Evolutionary conservation across 2,797 vertebrate species (phyloP), one percentile per base, ranked within the genome.

Genomic region (Semotilus atromaculatus): DNA sequence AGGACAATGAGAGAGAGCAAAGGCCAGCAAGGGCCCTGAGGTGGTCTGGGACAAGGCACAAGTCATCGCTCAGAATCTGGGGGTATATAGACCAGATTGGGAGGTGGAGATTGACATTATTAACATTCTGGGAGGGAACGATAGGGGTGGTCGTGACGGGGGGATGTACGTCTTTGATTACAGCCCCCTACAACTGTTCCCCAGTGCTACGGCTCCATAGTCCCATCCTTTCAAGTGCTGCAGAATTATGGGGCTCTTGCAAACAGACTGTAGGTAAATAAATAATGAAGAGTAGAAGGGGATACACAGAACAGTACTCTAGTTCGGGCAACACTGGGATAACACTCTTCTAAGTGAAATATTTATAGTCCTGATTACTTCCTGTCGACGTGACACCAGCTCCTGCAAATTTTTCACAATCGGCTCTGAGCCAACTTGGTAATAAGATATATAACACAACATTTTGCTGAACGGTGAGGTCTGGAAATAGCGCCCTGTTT

Each of bases 281-380:
- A 94, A 94, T 93, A 89, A 95, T 94, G 91, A 90, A 85, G 81
- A 87, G 88, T 89, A 88, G 90, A 90, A 89, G 93, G 89, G 91
- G 91, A 88, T 83, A 86, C 86, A 86, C 85, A 83, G 90, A 93
- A 81, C 89, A 86, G 87, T 86, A 87, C 91, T 87, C 60, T 90
- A 91, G 92, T 91, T 91, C 91, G 88, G 91, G 88, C 84, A 90
- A 86, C 87, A 90, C 90, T 92, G 66, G 74, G 85, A 88, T 85
- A 92, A 83, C 80, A 89, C 89, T 89, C 84, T 26, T 21, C 48
- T 78, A 86, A 85, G 86, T 95, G 86, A 95, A 95, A 94, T 95
- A 94, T 94, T 94, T 92, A 94, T 92, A 89, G 90, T 87, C 73
- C 86, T 92, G 89, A 93, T 93, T 90, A 91, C 88, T 91, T 90